A percentile compares a stretch with the other conserved stretches of the same genome.
These are phyloP conservation scores for Mesochorus sp. DNA, from an alignment of 2,888 invertebrate species.

Conservation along the genomic window DNA sequence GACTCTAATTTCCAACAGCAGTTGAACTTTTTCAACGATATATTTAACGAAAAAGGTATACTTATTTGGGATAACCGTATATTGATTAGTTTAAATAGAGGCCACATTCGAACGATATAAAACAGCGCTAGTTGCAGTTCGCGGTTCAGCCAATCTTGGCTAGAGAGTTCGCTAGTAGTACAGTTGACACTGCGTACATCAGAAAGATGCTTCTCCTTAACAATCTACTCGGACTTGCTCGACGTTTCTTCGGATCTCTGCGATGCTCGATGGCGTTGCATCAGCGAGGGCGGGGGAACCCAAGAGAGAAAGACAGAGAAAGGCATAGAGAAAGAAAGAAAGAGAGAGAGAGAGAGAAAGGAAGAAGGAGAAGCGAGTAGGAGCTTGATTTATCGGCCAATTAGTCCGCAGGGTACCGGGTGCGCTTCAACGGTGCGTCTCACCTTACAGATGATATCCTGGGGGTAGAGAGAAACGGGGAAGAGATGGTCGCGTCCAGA, in stretches of 20 bases:
- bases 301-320: slow-evolving; percentile 42
- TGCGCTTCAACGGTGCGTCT: slow-evolving; percentile 78
- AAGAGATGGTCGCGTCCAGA: slow-evolving; percentile 41
- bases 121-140: too few species aligned
- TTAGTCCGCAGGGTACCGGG: slow-evolving; percentile 80
- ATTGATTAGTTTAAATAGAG: too few species aligned
- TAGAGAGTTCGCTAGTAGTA: slow-evolving; percentile 10
- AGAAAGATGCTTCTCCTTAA: slow-evolving; percentile 16
- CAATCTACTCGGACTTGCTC: slow-evolving; percentile 33
- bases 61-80: too few species aligned
- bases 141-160: too few species aligned
- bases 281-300: slow-evolving; percentile 30
- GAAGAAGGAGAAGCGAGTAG: slow-evolving; percentile 73
- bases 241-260: slow-evolving; percentile 35
- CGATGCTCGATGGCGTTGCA: slow-evolving; percentile 30
- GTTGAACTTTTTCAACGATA: too few species aligned
- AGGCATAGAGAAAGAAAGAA: slow-evolving; percentile 3
- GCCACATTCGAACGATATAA: too few species aligned
- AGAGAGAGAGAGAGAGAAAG: slow-evolving; percentile 12
- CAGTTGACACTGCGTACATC: background rate
- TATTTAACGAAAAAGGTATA: too few species aligned
- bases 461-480: slow-evolving; percentile 49
- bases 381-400: slow-evolving; percentile 82
- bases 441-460: slow-evolving; percentile 80
- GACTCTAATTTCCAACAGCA: too few species aligned